These are phyloP conservation scores for Sphaeridia pumilis DNA, from an alignment of 2,888 invertebrate species.

Conservation along the genomic window DNA sequence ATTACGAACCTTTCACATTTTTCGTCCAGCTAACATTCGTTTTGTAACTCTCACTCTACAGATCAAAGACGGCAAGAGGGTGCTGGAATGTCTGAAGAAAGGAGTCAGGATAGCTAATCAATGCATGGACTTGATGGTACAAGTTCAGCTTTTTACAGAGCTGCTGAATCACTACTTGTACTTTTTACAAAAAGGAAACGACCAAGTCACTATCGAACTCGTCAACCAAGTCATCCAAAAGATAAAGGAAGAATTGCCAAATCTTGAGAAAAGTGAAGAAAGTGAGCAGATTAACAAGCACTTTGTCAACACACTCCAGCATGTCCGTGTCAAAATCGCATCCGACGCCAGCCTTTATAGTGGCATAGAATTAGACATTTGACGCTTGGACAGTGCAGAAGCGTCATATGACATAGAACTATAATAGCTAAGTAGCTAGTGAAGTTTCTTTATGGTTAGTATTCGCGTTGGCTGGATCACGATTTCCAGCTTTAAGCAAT, in stretches of 20 bases:
- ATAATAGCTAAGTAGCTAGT: too few species aligned
- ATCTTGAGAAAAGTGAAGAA: constrained; percentile 87
- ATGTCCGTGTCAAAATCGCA: constrained; percentile 54
- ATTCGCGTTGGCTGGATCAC: too few species aligned
- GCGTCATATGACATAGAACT: background rate
- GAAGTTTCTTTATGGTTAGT: too few species aligned
- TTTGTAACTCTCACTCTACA: constrained; percentile 39
- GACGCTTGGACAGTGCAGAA: background rate
- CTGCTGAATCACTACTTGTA: constrained; percentile 86
- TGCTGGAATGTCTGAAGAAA: constrained; percentile 89
- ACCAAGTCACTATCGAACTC: constrained; percentile 51
- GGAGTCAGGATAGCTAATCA: constrained; percentile 90
- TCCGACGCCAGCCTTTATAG: constrained; percentile 18
- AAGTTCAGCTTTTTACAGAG: constrained; percentile 91
- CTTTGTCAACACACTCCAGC: constrained; percentile 78
- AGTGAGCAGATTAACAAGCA: constrained; percentile 94
- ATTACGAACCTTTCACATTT: background rate
- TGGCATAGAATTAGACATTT: constrained; percentile 18
- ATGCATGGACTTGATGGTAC: constrained; percentile 93
- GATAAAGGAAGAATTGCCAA: constrained; percentile 84
- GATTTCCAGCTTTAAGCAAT: too few species aligned
- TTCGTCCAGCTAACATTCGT: background rate
- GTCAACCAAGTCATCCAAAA: constrained; percentile 71
- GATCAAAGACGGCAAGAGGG: constrained; percentile 80
- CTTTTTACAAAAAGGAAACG: constrained; percentile 80